Evolutionary conservation across 2,797 vertebrate genomes (phyloP).

Genomic region (Chaetophractus vellerosus): DNA sequence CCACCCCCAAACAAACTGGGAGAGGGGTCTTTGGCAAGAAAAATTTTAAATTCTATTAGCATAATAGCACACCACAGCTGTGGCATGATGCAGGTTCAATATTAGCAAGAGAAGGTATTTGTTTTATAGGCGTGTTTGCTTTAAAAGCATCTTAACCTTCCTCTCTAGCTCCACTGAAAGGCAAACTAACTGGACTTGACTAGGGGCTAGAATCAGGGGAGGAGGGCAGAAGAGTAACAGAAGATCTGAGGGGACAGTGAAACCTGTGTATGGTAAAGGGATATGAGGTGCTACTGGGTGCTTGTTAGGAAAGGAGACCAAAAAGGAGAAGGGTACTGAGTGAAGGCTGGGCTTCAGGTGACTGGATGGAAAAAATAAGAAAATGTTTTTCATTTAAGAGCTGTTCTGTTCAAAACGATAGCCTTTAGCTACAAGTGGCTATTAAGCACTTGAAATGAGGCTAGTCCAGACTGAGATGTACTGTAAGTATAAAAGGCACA

Average conservation of each 20-base stretch:
- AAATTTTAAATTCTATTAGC: background rate
- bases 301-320: background rate
- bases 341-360: background rate
- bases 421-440: background rate
- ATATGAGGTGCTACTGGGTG: too few relatives aligned
- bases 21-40: background rate
- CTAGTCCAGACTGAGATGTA: too few relatives aligned
- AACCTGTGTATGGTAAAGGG: background rate
- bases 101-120: slow-evolving; percentile 20
- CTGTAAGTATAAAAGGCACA: too few relatives aligned
- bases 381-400: background rate
- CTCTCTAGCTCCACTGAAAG: background rate
- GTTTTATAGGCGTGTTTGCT: slow-evolving; percentile 10
- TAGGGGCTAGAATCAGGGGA: background rate
- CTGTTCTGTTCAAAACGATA: background rate
- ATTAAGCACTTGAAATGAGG: background rate
- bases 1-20: background rate
- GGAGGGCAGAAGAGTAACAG: too few relatives aligned
- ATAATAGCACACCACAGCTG: background rate
- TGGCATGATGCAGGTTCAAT: background rate
- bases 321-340: background rate
- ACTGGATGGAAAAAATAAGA: background rate
- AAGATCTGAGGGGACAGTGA: background rate
- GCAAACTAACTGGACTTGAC: too few relatives aligned
- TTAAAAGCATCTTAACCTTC: background rate